Conservation (phyloP, 2,113 vertebrate species). For the Xiphophorus couchianus region DNA sequence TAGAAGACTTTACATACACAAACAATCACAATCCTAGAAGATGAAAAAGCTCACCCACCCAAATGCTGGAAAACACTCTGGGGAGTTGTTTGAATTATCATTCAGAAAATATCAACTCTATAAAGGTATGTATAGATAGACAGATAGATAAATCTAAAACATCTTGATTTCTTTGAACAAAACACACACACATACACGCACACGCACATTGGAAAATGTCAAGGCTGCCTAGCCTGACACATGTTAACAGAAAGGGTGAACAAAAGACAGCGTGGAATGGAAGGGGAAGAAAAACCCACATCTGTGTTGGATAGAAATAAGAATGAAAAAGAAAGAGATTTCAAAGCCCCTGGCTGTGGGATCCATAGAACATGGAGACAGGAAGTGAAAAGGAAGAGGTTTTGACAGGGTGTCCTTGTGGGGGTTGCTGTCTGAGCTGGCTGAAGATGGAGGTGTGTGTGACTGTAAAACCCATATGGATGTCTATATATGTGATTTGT, state of each 20-base stretch:
- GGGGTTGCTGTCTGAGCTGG: slow-evolving; percentile 74
- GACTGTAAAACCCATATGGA: slow-evolving; percentile 62
- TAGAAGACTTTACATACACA: slow-evolving; percentile 21
- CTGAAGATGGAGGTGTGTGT: slow-evolving; percentile 67
- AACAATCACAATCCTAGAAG: slow-evolving; percentile 21
- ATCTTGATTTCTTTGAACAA: slow-evolving; percentile 56
- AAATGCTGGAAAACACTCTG: not conserved
- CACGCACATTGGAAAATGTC: slow-evolving; percentile 66
- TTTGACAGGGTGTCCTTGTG: slow-evolving; percentile 81
- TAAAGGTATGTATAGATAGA: slow-evolving; percentile 25
- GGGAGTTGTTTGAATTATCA: slow-evolving; percentile 20
- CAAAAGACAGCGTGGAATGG: slow-evolving; percentile 70
- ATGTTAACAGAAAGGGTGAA: slow-evolving; percentile 69
- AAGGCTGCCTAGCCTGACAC: slow-evolving; percentile 73
- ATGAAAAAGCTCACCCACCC: slow-evolving; percentile 4
- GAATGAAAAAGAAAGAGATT: slow-evolving; percentile 67
- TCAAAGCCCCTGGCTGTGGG: slow-evolving; percentile 68
- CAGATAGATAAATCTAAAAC: slow-evolving; percentile 47
- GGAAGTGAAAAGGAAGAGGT: slow-evolving; percentile 80
- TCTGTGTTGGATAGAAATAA: slow-evolving; percentile 65
- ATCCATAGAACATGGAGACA: slow-evolving; percentile 70
- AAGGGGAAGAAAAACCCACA: slow-evolving; percentile 63
- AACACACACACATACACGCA: slow-evolving; percentile 9
- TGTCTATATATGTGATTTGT: slow-evolving; percentile 67
- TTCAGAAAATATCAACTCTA: slow-evolving; percentile 42